Base-by-base conservation (phyloP, 2,888 invertebrate species). In the Drosophila rellima region DNA sequence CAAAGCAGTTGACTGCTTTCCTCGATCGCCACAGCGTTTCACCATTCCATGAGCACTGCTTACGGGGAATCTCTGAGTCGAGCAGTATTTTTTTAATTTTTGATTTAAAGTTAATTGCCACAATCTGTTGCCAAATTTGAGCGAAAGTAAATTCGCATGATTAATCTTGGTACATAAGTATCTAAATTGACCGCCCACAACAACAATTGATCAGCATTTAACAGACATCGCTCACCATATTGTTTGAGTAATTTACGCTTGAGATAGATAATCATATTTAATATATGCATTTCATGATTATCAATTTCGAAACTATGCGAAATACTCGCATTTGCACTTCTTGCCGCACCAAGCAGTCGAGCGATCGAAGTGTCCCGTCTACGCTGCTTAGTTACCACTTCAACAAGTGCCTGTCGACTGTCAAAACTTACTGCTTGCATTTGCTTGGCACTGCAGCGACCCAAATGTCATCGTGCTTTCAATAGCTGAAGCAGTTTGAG, bases 121-220 rank as follows among this genome's bases (percentile, higher is more conserved):
- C 81, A 68, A 83, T 86, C 86, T 88, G 80, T 68, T 72, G 57
- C 62, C 44, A 71, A 63, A 77, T 74, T 84, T 66, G 45, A 67
- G 89, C 69, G 87, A 82, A 88, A 82, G 68, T 23, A 0, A 13
- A n/a, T 73, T 60, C 50, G 45, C 48, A 54, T 82, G 74, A 74
- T 80, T 65, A 80, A 82, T 76, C 68, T 55, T 26, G 54, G 35
- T 6, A 0, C 64, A 74, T 72, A 72, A 50, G 42, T 39, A 51
- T 45, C 54, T 33, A 37, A 57, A 68, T 51, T 39, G 20, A 42
- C 40, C 26, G 35, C 62, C 76, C 63, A 72, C 72, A 56, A 40
- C 10, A 29, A 31, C 20, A 74, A 37, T 37, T 33, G 31, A 8
- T 44, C 29, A 29, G 23, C 26, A 26, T 17, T 51, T 26, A 51